Base-by-base conservation (phyloP, 1,140 invertebrate species). In the Triops cancriformis region DNA sequence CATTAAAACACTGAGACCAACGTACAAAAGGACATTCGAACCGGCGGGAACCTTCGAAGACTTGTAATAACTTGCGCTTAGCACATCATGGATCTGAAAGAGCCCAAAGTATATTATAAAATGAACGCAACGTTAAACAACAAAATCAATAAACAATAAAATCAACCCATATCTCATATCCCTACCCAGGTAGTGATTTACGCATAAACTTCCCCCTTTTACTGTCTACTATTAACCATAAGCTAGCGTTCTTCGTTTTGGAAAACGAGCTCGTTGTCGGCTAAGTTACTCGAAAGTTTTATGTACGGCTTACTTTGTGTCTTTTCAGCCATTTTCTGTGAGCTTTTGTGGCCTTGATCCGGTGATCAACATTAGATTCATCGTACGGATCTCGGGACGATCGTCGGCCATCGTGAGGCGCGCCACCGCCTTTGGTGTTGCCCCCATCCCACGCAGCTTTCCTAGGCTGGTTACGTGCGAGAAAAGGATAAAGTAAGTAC, bases 291-390 rank as follows among this genome's bases (percentile, higher is more conserved):
- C 31, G 31, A 7, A 4, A 37, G 31, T 4, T 37, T 37, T 37
- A 37, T 2, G 7, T 37, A 7, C n/a, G 31, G 31, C 51, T 64
- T 23, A 93, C 92, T 88, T 91, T 88, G 86, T 94, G 93, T 85
- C 90, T 89, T 85, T 92, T 91, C 87, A 92, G 91, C 92, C 92
- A 94, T 86, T 90, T 86, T 80, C 89, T 88, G 83, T 91, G 89
- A 31, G 88, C 87, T 81, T 89, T 88, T 79, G 86, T 86, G 81
- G 89, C 88, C 83, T 90, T 90, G 82, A 86, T 87, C 80, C 88
- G 87, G 81, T 89, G 89, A 80, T 87, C 87, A 79, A 86, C 86
- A 81, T 88, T 87, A 82, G 88, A 88, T 73, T 73, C 73, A 9
- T 26, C 77, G 80, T 85, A 45, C 83, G 80, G 86, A 23, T 73